A percentile compares a stretch with the other conserved stretches of the same genome.
phyloP scores from a whole-genome alignment of 2,797 vertebrate species.

The Chrysocyon brachyurus region DNA sequence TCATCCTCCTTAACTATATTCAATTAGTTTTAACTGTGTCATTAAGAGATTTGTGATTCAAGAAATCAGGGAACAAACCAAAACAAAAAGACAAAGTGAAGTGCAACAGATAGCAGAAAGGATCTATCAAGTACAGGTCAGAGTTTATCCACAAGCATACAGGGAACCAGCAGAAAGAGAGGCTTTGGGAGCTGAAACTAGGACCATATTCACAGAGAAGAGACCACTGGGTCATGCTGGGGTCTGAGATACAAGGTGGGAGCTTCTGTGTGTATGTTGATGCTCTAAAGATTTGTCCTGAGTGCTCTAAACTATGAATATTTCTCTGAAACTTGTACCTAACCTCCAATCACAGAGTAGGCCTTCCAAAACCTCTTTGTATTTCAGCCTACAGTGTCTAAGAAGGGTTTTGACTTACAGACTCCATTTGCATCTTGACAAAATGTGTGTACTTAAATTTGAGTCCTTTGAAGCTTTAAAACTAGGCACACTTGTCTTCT shows the following conservation, averaged over 20 bases:
- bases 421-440: background rate
- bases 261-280: background rate
- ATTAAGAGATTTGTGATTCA: background rate
- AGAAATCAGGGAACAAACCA: background rate
- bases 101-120: background rate
- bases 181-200: background rate
- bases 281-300: background rate
- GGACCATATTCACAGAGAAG: background rate
- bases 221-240: background rate
- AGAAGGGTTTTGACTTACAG: background rate
- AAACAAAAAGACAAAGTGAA: slow-evolving; percentile 27
- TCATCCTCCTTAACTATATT: background rate
- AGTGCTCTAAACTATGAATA: slow-evolving; percentile 49
- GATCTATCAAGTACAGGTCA: background rate
- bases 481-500: background rate
- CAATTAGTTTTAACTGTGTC: slow-evolving; percentile 3
- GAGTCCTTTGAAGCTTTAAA: background rate
- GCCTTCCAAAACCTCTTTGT: background rate
- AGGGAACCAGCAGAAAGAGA: background rate
- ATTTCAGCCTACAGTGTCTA: background rate
- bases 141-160: background rate
- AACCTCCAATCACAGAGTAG: background rate
- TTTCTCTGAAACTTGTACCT: slow-evolving; percentile 36
- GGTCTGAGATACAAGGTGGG: background rate
- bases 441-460: background rate